phyloP scores from a whole-genome alignment of 1,140 invertebrate genomes.

The Ostrea edulis region DNA sequence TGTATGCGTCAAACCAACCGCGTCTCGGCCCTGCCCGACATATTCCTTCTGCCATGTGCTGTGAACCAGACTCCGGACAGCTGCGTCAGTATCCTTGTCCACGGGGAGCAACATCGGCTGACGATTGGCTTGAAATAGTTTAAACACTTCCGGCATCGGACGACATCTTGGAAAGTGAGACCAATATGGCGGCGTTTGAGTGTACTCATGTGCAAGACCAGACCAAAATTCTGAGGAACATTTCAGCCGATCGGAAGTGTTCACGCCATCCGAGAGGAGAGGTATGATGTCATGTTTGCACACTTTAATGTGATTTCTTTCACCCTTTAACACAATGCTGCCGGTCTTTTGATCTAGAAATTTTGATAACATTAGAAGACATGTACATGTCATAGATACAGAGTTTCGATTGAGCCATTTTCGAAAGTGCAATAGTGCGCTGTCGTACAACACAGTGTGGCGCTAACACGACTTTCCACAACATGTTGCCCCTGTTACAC shows the following conservation, averaged over 20 bases:
- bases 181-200: conserved; percentile 45
- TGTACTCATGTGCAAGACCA: conserved; percentile 35
- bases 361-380: neutral
- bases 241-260: neutral
- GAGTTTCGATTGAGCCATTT: too few species aligned
- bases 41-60: conserved; percentile 53
- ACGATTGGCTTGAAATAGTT: neutral
- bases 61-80: conserved; percentile 44
- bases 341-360: conserved; percentile 31
- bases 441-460: too few species aligned
- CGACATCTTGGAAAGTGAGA: neutral
- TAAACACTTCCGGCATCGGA: conserved; percentile 38
- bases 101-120: neutral
- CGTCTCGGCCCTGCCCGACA: conserved; percentile 58
- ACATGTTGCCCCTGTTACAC: too few species aligned
- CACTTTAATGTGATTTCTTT: neutral
- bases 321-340: conserved; percentile 6
- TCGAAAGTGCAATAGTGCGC: too few species aligned
- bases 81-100: conserved; percentile 29
- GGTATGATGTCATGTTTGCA: conserved; percentile 5
- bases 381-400: neutral
- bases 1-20: conserved; percentile 49
- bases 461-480: too few species aligned
- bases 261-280: neutral
- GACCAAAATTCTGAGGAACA: conserved; percentile 32